Percentiles rank a stretch among this genome's conserved stretches.
Conservation (phyloP, 2,797 vertebrate species). For the Sebastes vulpes region DNA sequence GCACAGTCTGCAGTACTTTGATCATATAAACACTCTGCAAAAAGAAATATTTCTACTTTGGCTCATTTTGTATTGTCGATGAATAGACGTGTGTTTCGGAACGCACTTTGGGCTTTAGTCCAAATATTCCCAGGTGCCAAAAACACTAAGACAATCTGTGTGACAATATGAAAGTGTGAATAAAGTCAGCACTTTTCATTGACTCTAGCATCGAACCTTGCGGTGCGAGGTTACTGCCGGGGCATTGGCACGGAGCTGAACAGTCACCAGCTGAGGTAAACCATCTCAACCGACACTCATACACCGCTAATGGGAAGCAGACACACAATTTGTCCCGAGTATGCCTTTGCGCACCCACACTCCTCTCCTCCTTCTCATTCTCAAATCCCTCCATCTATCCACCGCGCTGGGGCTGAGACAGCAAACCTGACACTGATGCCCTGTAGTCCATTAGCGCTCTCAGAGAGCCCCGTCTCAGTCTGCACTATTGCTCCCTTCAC, state of each 20-base stretch:
- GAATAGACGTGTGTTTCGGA: constrained; percentile 14
- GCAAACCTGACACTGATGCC: constrained; percentile 83
- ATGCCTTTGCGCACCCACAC: constrained; percentile 56
- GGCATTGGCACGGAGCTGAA: constrained; percentile 36
- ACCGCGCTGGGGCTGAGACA: constrained; percentile 52
- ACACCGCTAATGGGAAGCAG: constrained; percentile 75
- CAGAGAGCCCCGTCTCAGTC: constrained; percentile 50
- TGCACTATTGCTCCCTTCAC: constrained; percentile 58
- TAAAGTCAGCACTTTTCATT: constrained; percentile 45
- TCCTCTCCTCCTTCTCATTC: constrained; percentile 63
- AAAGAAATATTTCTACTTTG: constrained; percentile 42
- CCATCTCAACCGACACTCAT: constrained; percentile 70
- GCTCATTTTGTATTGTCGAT: constrained; percentile 24
- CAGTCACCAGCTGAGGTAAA: constrained; percentile 68
- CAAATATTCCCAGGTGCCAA: constrained; percentile 30
- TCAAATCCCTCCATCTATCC: constrained; percentile 69
- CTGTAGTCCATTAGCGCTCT: constrained; percentile 77
- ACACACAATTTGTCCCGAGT: constrained; percentile 69
- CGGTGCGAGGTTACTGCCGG: constrained; percentile 43
- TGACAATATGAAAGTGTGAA: constrained; percentile 51
- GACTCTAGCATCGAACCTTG: constrained; percentile 19
- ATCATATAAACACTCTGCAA: constrained; percentile 16
- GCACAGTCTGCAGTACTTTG: not conserved
- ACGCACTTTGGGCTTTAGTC: constrained; percentile 25
- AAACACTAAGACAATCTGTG: constrained; percentile 41